Evolutionary conservation across 2,797 vertebrate species (phyloP), one percentile per base, ranked within the genome.

Genomic region (Muraenolepis orangiensis): DNA sequence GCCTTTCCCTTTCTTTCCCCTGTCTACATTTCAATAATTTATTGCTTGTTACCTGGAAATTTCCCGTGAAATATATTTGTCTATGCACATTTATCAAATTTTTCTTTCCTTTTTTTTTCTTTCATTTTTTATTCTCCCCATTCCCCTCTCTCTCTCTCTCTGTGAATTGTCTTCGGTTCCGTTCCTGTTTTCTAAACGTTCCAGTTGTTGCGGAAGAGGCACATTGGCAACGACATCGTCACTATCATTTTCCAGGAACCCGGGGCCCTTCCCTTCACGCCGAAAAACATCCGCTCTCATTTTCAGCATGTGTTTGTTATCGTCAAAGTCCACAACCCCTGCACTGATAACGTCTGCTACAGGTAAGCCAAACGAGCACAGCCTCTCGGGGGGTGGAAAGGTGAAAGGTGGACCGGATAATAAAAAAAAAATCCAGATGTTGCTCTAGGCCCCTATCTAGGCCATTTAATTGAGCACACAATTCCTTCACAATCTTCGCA

Each of bases 191-290:
- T 75, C 80, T 75, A 42, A 8, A 87, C 51, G 86, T 18, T 80
- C 82, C 42, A 99, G 98, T 91, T 99, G 78, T 94, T 99, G 90
- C 94, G 97, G 89, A 99, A 99, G 92, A 95, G 97, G 84, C 98
- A 99, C 89, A 99, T 99, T 66, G 98, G 98, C 89, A 99, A 99
- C 79, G 98, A 99, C 84, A 98, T 99, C 73, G 97, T 99, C 90
- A 99, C 98, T 86, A 96, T 99, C 89, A 95, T 99, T 85, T 99
- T 99, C 92, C 98, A 99, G 94, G 98, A 99, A 90, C 97, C 98
- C 0, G 98, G 98, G 78, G 96, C 98, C 66, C 95, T 98, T 87
- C 96, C 98, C 82, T 99, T 99, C 83, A 99, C 97, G 76, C 97
- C 98, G 32, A 98, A 97, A 93, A 95, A 94, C 93, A 97, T 99